Evolutionary conservation across 1,140 invertebrate genomes (phyloP).

Genomic region (Orius insidiosus): DNA sequence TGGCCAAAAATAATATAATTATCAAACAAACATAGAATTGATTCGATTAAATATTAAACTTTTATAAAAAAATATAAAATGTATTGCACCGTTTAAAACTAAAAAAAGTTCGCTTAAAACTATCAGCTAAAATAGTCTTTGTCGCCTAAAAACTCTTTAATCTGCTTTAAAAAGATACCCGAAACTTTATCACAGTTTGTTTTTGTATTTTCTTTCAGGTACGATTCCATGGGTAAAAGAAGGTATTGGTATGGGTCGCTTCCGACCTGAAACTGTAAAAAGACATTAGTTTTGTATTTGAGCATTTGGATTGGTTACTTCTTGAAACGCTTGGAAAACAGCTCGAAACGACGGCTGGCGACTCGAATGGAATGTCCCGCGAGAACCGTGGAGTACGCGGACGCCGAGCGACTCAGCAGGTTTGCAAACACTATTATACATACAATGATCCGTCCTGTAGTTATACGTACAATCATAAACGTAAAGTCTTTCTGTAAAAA

Average conservation of each 20-base stretch:
- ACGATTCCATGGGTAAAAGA: slow-evolving; percentile 27
- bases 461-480: slow-evolving; percentile 77
- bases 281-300: no score
- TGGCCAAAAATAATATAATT: no score
- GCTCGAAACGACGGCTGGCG: slow-evolving; percentile 76
- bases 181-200: slow-evolving; percentile 33
- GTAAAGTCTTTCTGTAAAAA: slow-evolving; percentile 49
- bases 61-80: no score
- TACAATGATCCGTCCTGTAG: slow-evolving; percentile 85
- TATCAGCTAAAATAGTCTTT: slow-evolving; percentile 16
- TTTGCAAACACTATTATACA: slow-evolving; percentile 75
- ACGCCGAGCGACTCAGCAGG: slow-evolving; percentile 59
- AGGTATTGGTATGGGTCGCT: slow-evolving; percentile 29
- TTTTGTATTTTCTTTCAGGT: slow-evolving; percentile 24
- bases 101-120: no score
- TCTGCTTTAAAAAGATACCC: slow-evolving; percentile 26
- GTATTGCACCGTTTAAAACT: no score
- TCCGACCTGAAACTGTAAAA: slow-evolving; percentile 31
- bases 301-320: slow-evolving; percentile 28
- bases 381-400: slow-evolving; percentile 71
- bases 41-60: no score
- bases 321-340: slow-evolving; percentile 51
- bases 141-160: slow-evolving; percentile 9
- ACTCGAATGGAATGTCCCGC: slow-evolving; percentile 64
- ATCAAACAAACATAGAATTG: no score